phyloP scores from a whole-genome alignment of 2,113 vertebrate genomes.

The Pampusana beccarii region DNA sequence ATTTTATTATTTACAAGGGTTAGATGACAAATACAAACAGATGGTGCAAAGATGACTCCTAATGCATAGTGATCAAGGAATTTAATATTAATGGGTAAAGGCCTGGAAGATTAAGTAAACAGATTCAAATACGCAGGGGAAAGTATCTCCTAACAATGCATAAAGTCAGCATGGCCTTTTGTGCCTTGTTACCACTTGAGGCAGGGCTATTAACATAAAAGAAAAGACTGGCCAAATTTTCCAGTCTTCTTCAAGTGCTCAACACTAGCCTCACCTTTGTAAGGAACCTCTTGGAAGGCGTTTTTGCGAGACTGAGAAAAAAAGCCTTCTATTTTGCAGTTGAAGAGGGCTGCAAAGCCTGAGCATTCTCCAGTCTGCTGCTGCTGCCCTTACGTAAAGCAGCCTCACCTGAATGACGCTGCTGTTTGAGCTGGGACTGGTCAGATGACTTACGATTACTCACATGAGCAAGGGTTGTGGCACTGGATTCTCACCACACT shows the following conservation, averaged over 20 bases:
- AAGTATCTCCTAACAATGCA: slow-evolving; percentile 61
- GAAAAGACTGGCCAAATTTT: background rate
- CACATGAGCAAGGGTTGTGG: background rate
- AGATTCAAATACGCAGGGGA: slow-evolving; percentile 40
- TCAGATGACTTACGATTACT: background rate
- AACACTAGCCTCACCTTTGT: background rate
- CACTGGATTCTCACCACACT: background rate
- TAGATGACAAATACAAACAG: slow-evolving; percentile 70
- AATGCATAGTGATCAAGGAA: slow-evolving; percentile 65
- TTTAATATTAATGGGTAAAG: slow-evolving; percentile 61
- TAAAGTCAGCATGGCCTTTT: slow-evolving; percentile 46
- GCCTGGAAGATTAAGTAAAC: slow-evolving; percentile 56
- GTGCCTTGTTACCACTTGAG: background rate
- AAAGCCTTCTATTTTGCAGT: background rate
- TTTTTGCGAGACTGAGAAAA: background rate
- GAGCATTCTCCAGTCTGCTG: background rate
- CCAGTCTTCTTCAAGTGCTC: background rate
- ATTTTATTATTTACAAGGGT: slow-evolving; percentile 69
- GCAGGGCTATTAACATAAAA: background rate
- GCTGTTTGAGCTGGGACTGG: slow-evolving; percentile 15
- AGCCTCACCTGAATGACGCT: slow-evolving; percentile 27
- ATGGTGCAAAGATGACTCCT: slow-evolving; percentile 66
- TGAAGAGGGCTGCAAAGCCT: background rate
- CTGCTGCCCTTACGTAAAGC: background rate
- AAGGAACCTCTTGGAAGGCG: background rate